Percentiles rank a stretch among this genome's conserved stretches.
Conservation (phyloP, 2,113 vertebrate species). For the Nerophis ophidion region DNA sequence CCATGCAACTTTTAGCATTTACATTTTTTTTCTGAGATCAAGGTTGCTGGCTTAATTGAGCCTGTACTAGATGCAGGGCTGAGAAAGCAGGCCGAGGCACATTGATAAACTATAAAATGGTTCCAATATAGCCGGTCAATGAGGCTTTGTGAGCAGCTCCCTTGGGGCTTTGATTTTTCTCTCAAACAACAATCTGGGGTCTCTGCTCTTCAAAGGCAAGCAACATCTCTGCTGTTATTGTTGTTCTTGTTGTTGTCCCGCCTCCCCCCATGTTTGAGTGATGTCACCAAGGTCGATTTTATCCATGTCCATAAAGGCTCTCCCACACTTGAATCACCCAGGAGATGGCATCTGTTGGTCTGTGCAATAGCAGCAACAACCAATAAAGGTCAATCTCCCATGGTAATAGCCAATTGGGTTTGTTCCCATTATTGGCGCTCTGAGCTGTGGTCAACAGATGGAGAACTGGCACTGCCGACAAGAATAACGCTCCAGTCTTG, state of each 20-base stretch:
- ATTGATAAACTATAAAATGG: constrained; percentile 76
- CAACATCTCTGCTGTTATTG: constrained; percentile 62
- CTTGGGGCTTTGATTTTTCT: constrained; percentile 65
- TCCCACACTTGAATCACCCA: constrained; percentile 62
- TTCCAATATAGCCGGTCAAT: constrained; percentile 69
- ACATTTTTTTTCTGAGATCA: constrained; percentile 57
- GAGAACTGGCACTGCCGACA: constrained; percentile 50
- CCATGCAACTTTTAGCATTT: constrained; percentile 32
- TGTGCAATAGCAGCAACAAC: constrained; percentile 59
- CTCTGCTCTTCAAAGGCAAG: constrained; percentile 66
- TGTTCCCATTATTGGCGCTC: constrained; percentile 65
- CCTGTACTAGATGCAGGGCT: constrained; percentile 47
- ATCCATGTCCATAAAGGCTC: constrained; percentile 64
- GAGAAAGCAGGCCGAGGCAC: constrained; percentile 59
- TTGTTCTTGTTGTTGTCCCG: constrained; percentile 39
- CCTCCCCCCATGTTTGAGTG: constrained; percentile 53
- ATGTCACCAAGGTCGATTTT: constrained; percentile 64
- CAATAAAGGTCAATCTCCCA: constrained; percentile 67
- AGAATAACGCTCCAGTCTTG: constrained; percentile 40
- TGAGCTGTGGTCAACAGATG: constrained; percentile 66
- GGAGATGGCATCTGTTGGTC: constrained; percentile 55
- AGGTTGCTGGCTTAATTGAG: constrained; percentile 71
- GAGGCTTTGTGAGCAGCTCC: constrained; percentile 63
- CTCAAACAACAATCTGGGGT: constrained; percentile 68
- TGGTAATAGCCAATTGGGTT: constrained; percentile 66